Evolutionary conservation across 2,797 vertebrate species (phyloP).

Genomic region (Arremon brunneinucha): DNA sequence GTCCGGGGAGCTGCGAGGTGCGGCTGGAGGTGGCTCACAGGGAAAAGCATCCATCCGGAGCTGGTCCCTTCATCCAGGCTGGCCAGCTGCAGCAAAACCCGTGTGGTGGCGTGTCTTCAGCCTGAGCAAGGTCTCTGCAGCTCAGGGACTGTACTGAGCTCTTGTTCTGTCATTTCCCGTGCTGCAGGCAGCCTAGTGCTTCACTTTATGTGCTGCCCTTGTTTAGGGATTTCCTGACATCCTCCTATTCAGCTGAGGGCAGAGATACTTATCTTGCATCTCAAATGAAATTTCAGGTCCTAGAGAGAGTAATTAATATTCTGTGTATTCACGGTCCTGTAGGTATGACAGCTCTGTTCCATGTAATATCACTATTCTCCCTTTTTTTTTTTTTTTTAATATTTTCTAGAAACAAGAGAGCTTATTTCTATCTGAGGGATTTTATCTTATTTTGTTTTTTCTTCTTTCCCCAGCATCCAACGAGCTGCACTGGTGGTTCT

Average conservation of each 20-base stretch:
- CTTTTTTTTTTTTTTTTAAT: background rate
- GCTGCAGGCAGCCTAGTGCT: background rate
- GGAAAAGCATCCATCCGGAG: background rate
- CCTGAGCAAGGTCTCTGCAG: background rate
- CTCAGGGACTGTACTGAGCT: fast-evolving
- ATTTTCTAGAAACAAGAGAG: background rate
- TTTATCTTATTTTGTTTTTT: background rate
- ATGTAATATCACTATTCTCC: background rate
- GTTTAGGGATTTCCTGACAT: background rate
- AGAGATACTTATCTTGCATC: background rate
- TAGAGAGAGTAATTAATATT: background rate
- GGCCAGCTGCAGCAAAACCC: background rate
- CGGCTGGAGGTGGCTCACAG: background rate
- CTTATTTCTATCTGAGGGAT: background rate
- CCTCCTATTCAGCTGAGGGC: background rate
- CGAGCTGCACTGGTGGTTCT: constrained; percentile 89
- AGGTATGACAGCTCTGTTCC: background rate
- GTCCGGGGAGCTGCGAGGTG: background rate
- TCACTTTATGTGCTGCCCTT: background rate
- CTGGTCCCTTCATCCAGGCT: background rate
- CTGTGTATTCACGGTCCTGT: background rate
- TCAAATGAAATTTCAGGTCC: background rate
- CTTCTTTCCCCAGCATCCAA: constrained; percentile 67
- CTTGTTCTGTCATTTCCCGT: background rate
- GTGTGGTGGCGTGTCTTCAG: background rate